Conservation (phyloP, 2,113 vertebrate species). For the Chlorodrepanis virens region DNA sequence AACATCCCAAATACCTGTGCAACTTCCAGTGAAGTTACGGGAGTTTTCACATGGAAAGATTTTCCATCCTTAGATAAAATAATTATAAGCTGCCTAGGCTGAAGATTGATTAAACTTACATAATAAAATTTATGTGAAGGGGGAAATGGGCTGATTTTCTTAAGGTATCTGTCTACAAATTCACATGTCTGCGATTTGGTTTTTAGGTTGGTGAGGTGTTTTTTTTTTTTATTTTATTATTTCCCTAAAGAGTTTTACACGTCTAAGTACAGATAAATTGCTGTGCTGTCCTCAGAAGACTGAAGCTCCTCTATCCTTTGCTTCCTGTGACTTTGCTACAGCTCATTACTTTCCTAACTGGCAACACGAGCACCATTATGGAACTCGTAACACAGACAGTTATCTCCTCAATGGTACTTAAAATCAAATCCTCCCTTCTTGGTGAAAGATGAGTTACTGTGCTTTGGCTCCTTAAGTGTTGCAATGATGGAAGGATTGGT, state of each 20-base stretch:
- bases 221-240: no score
- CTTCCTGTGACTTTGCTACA: neutral
- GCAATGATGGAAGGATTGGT: neutral
- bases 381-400: neutral
- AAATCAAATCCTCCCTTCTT: neutral
- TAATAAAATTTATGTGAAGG: neutral
- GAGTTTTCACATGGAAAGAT: neutral
- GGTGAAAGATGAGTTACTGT: neutral
- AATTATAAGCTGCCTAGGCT: neutral
- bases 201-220: neutral
- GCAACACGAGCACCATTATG: neutral
- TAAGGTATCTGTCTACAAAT: neutral
- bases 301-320: neutral
- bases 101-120: neutral
- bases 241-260: neutral
- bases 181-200: neutral
- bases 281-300: neutral
- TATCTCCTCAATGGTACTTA: neutral
- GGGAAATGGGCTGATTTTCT: neutral
- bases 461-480: neutral
- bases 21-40: neutral
- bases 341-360: slow-evolving; percentile 3
- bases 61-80: neutral
- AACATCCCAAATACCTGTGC: neutral
- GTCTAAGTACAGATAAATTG: neutral